A percentile compares a stretch with the other conserved stretches of the same genome.
These are phyloP conservation scores for Charaxes varanes DNA, from an alignment of 1,140 invertebrate species.

Conservation along the genomic window DNA sequence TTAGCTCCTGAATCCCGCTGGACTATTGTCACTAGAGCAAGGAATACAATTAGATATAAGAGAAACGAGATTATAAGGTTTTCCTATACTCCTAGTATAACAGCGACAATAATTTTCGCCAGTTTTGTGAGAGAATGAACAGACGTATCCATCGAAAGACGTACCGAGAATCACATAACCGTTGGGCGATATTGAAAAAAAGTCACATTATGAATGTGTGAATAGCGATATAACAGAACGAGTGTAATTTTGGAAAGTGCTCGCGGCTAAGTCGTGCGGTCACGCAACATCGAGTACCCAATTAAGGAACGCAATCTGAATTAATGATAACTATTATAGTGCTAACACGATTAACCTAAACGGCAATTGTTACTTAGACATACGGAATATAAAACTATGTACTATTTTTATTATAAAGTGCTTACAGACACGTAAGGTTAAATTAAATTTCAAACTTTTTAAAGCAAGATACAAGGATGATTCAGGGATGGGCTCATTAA, in stretches of 20 bases:
- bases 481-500: too few relatives aligned
- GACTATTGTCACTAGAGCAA: too few relatives aligned
- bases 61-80: too few relatives aligned
- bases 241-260: conserved; percentile 50
- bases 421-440: neutral
- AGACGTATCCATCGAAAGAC: too few relatives aligned
- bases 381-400: conserved; percentile 1
- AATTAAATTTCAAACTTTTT: conserved; percentile 1
- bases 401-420: neutral
- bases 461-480: too few relatives aligned
- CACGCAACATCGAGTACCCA: conserved; percentile 39
- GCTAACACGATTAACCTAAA: conserved; percentile 13
- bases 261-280: conserved; percentile 23
- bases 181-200: too few relatives aligned
- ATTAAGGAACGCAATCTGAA: conserved; percentile 23
- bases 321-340: conserved; percentile 18
- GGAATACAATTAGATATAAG: too few relatives aligned
- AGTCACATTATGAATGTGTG: conserved; percentile 1
- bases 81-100: too few relatives aligned
- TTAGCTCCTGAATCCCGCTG: too few relatives aligned
- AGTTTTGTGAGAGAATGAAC: too few relatives aligned
- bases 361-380: conserved; percentile 4
- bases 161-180: too few relatives aligned
- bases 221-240: conserved; percentile 16
- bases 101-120: too few relatives aligned